Evolutionary conservation across 2,797 vertebrate genomes (phyloP).

Genomic region (Esox lucius): DNA sequence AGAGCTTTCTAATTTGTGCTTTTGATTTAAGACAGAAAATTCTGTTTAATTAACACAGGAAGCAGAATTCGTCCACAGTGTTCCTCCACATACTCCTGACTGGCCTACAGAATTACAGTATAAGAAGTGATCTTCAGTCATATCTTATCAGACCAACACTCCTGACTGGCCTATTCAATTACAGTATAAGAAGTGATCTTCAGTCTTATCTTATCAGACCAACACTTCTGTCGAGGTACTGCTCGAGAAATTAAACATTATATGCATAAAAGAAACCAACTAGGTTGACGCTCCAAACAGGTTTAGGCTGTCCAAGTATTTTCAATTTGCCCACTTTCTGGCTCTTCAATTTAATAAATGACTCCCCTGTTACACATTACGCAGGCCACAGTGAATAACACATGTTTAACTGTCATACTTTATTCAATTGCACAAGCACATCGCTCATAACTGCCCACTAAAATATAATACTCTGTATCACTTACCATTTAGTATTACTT

Average conservation of each 20-base stretch:
- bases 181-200: slow-evolving; percentile 14
- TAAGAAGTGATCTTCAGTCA: slow-evolving; percentile 14
- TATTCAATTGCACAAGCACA: no score
- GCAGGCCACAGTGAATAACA: no score
- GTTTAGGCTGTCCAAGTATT: no score
- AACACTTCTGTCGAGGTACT: slow-evolving; percentile 18
- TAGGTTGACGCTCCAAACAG: no score
- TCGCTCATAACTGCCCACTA: no score
- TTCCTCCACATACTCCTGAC: slow-evolving; percentile 19
- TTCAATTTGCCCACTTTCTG: no score
- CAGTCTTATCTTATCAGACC: slow-evolving; percentile 13
- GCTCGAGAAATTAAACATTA: slow-evolving; percentile 26
- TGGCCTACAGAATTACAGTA: slow-evolving; percentile 15
- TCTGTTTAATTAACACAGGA: not conserved
- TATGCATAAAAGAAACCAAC: slow-evolving; percentile 22
- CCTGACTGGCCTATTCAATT: slow-evolving; percentile 16
- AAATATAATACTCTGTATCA: no score
- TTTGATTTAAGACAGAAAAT: slow-evolving; percentile 23
- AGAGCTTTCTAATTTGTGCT: slow-evolving; percentile 7
- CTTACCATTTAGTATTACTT: no score
- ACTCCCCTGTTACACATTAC: no score
- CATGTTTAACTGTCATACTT: no score
- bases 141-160: slow-evolving; percentile 4
- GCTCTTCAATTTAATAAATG: no score
- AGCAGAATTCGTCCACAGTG: not conserved